Base-by-base conservation (phyloP, 2,113 vertebrate species). In the Urocolius indicus region DNA sequence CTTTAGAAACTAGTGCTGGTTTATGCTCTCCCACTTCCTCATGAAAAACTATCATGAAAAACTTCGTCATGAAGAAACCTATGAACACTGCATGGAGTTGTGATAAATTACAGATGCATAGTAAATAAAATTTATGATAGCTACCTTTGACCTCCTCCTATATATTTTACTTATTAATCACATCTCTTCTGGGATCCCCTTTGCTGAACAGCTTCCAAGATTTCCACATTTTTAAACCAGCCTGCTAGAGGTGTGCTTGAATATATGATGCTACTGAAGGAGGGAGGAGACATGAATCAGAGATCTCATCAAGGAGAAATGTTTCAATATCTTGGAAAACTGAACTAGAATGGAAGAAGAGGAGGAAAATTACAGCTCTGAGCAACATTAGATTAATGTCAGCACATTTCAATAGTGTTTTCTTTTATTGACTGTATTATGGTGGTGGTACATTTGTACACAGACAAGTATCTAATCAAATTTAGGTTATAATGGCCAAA, bases 121-220 rank as follows among this genome's bases (percentile, higher is more conserved):
- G 27, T 57, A 77, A 90, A 86, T 88, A 57, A 93, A 89, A 89
- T 95, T 94, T 91, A 84, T 86, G 68, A 77, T 74, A 49, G 36
- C 41, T 88, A 74, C 85, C 72, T 94, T 94, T 93, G 85, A 65
- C 88, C 85, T 88, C 38, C 41, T 84, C 38, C 38, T 90, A 13
- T 88, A 67, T 61, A 10, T 18, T 73, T 92, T 69, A 57, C 20
- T 76, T 93, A 85, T 55, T 88, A 81, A 80, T 84, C 32, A 59
- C 5, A 30, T 90, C 55, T 90, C 52, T 71, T 62, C 63, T 81
- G 65, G 34, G 48, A 68, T 71, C 24, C 26, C 24, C 74, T 86
- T 59, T 84, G 55, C n/a, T 77, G 75, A 91, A 80, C 9, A 71
- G 34, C 46, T 93, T 93, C 87, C 87, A 83, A 69, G 82, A 71